phyloP scores from a whole-genome alignment of 1,140 invertebrate species.

The Drosophila miranda region DNA sequence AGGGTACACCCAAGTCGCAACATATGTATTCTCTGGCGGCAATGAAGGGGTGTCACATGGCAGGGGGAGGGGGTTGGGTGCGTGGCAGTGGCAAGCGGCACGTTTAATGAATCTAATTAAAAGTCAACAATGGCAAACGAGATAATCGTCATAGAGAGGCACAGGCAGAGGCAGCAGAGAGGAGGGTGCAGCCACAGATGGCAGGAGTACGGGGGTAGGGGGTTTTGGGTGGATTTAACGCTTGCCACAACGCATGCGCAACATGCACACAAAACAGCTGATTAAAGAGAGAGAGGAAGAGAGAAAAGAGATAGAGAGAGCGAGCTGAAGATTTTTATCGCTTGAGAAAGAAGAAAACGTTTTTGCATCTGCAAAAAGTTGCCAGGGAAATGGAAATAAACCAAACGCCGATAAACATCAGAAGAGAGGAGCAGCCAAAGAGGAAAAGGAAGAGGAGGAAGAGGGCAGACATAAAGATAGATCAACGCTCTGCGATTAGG shows the following conservation, averaged over 20 bases:
- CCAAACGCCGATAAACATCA: slow-evolving; percentile 68
- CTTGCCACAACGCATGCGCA: slow-evolving; percentile 70
- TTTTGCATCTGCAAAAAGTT: slow-evolving; percentile 68
- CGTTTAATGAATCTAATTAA: slow-evolving; percentile 82
- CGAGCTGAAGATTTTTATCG: slow-evolving; percentile 27
- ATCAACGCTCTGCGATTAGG: slow-evolving; percentile 62
- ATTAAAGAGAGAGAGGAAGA: slow-evolving; percentile 23
- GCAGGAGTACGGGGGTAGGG: slow-evolving; percentile 4
- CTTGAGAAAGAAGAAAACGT: slow-evolving; percentile 38
- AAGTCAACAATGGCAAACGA: slow-evolving; percentile 81
- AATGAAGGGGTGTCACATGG: slow-evolving; percentile 6
- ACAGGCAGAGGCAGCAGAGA: slow-evolving; percentile 26
- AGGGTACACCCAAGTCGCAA: no score
- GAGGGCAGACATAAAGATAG: slow-evolving; percentile 70
- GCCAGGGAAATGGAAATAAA: slow-evolving; percentile 77
- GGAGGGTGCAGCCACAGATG: slow-evolving; percentile 5
- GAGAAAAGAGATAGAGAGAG: slow-evolving; percentile 18
- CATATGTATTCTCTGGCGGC: no score
- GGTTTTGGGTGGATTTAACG: slow-evolving; percentile 12
- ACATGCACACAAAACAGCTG: slow-evolving; percentile 70
- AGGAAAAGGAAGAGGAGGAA: slow-evolving; percentile 14
- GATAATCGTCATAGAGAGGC: slow-evolving; percentile 57
- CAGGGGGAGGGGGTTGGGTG: slow-evolving; percentile 23
- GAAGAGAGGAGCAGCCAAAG: slow-evolving; percentile 28
- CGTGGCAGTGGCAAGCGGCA: slow-evolving; percentile 41